These are phyloP conservation scores for Caenorhabditis sp. DNA, from an alignment of 2,888 invertebrate species.

Conservation along the genomic window DNA sequence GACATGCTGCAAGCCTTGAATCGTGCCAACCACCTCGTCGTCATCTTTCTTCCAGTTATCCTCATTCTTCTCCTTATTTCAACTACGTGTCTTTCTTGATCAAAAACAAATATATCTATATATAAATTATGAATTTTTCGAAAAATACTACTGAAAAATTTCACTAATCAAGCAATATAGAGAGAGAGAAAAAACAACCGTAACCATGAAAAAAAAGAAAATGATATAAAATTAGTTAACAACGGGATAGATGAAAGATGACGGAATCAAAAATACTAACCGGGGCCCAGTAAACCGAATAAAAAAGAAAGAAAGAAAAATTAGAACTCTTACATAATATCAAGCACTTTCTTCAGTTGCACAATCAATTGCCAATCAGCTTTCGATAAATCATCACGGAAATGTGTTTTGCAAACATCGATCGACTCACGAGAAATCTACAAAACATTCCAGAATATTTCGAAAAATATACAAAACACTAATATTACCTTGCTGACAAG, in stretches of 20 bases:
- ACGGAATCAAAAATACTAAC: background rate
- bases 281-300: background rate
- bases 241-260: too few relatives aligned
- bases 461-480: background rate
- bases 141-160: too few relatives aligned
- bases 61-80: too few relatives aligned
- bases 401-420: constrained; percentile 98
- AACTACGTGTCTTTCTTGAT: too few relatives aligned
- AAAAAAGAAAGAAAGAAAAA: background rate
- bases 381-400: constrained; percentile 94
- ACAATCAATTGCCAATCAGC: constrained; percentile 98
- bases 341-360: constrained; percentile 94
- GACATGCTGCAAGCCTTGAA: constrained; percentile 46
- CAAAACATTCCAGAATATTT: background rate
- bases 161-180: too few relatives aligned
- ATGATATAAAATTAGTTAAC: too few relatives aligned
- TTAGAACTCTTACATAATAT: constrained; percentile 75
- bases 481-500: constrained; percentile 81
- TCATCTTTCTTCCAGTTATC: too few relatives aligned
- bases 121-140: too few relatives aligned
- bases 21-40: background rate
- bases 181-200: too few relatives aligned
- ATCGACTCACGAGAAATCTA: constrained; percentile 97
- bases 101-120: too few relatives aligned
- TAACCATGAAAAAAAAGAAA: too few relatives aligned